Conservation (phyloP, 1,140 invertebrate genomes). For the Drosophila bifasciata region DNA sequence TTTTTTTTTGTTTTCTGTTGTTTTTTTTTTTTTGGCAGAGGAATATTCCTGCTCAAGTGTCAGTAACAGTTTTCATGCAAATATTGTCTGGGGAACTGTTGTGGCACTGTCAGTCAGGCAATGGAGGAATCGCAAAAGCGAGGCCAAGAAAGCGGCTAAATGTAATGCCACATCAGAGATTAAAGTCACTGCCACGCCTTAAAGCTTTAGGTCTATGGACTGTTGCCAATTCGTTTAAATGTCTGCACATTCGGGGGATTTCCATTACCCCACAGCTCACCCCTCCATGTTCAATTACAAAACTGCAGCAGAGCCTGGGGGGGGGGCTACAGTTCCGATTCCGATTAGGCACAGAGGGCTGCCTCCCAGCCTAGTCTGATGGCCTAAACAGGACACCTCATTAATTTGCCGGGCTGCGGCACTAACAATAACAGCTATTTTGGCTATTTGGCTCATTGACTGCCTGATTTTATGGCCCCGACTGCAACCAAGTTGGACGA, state of each 20-base stretch:
- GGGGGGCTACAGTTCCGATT: neutral
- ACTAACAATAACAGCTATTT: slow-evolving; percentile 77
- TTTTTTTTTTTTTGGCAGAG: slow-evolving; percentile 60
- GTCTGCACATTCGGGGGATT: neutral
- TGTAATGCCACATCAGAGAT: slow-evolving; percentile 16
- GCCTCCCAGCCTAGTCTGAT: slow-evolving; percentile 21
- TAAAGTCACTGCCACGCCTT: slow-evolving; percentile 8
- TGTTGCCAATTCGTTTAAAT: slow-evolving; percentile 20
- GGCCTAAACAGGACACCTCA: slow-evolving; percentile 66
- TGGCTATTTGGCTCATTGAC: slow-evolving; percentile 76
- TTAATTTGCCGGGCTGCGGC: slow-evolving; percentile 70
- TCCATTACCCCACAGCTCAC: too few species aligned
- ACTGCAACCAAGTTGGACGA: neutral
- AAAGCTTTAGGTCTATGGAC: neutral
- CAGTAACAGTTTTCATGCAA: slow-evolving; percentile 80
- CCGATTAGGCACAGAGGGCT: slow-evolving; percentile 30
- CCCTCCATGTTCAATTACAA: slow-evolving; percentile 49
- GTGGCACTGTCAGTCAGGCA: slow-evolving; percentile 29
- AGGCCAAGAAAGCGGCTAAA: slow-evolving; percentile 21
- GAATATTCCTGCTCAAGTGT: slow-evolving; percentile 71
- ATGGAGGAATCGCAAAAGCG: slow-evolving; percentile 1
- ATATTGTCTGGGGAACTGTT: slow-evolving; percentile 71
- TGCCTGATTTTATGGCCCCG: slow-evolving; percentile 71
- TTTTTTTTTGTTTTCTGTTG: neutral
- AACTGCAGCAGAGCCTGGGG: slow-evolving; percentile 23